Evolutionary conservation across 1,140 invertebrate species (phyloP).

Genomic region (Tribolium madens): DNA sequence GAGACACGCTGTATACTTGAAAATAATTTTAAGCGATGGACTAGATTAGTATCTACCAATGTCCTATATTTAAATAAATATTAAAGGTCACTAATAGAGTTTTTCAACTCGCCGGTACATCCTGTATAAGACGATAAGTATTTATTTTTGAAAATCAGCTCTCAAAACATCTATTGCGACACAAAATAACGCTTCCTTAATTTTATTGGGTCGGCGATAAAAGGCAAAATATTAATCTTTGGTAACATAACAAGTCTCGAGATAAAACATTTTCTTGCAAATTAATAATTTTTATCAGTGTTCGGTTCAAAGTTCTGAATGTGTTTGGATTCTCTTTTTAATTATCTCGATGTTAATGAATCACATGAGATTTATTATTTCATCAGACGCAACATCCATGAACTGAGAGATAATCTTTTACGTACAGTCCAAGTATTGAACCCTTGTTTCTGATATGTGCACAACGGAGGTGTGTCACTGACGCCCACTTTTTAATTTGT

Average conservation of each 20-base stretch:
- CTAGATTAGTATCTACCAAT: too few relatives aligned
- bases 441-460: constrained; percentile 1
- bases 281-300: not conserved
- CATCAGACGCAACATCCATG: constrained; percentile 33
- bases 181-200: not conserved
- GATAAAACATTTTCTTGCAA: constrained; percentile 17
- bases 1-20: too few relatives aligned
- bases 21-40: too few relatives aligned
- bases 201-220: not conserved
- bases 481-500: constrained; percentile 11
- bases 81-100: too few relatives aligned
- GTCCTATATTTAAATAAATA: too few relatives aligned
- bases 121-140: too few relatives aligned
- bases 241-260: constrained; percentile 7
- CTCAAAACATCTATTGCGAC: not conserved
- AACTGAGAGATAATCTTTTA: constrained; percentile 15
- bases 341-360: constrained; percentile 15
- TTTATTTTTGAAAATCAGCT: not conserved
- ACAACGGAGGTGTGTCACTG: constrained; percentile 4
- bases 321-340: constrained; percentile 25
- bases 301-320: constrained; percentile 15
- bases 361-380: constrained; percentile 23
- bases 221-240: constrained; percentile 12
- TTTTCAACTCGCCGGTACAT: too few relatives aligned
- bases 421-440: constrained; percentile 24